Evolutionary conservation across 2,113 vertebrate species (phyloP).

Genomic region (rabbit (Oryctolagus cuniculus)): mOryCun1.1 NC_091443.1:57118001-57118500

Average conservation of each 20-base stretch:
- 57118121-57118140: background rate
- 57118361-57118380: background rate
- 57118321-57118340: background rate
- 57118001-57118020: background rate
- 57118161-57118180: background rate
- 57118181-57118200: background rate
- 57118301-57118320: background rate
- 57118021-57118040: background rate
- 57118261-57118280: background rate
- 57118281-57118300: background rate
- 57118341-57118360: background rate
- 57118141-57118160: background rate
- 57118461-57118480: background rate
- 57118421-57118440: rapidly evolving
- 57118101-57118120: conserved; percentile 19
- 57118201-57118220: background rate
- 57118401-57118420: background rate
- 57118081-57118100: background rate
- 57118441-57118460: background rate
- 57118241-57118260: background rate
- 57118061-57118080: background rate
- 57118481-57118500: background rate
- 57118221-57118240: background rate
- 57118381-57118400: background rate
- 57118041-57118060: background rate